Evolutionary conservation across 2,113 vertebrate species (phyloP).

Genomic region (Syrmaticus mikado): DNA sequence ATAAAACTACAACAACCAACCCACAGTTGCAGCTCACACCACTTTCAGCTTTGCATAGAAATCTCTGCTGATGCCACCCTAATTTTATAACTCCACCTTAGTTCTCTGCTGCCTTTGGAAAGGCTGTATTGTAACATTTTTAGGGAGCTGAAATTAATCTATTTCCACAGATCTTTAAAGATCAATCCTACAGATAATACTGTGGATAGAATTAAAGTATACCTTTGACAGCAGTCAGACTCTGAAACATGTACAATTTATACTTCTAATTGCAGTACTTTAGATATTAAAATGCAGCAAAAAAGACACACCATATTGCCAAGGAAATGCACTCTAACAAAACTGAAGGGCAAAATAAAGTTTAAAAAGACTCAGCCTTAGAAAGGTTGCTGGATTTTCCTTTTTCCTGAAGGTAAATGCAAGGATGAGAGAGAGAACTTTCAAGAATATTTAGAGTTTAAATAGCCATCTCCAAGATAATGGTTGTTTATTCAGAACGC

Average conservation of each 20-base stretch:
- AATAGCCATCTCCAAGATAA: background rate
- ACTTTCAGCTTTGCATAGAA: background rate
- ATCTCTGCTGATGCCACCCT: background rate
- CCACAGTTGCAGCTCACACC: background rate
- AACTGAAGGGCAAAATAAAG: background rate
- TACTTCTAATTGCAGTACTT: background rate
- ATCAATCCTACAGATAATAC: background rate
- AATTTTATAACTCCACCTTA: background rate
- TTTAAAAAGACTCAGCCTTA: background rate
- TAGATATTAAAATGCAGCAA: background rate
- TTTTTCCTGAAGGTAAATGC: background rate
- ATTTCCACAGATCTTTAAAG: background rate
- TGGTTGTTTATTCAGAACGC: background rate
- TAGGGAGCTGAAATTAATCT: background rate
- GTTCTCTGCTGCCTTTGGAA: background rate
- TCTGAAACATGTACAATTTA: background rate
- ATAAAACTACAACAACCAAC: background rate
- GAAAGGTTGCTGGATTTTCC: background rate
- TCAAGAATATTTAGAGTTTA: background rate
- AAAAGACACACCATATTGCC: background rate
- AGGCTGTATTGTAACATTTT: background rate
- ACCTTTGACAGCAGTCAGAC: background rate
- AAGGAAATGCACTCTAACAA: constrained; percentile 14
- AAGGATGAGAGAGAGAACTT: constrained; percentile 25
- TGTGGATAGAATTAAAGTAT: background rate